Percentiles rank a stretch among this genome's conserved stretches.
phyloP scores from a whole-genome alignment of 2,113 vertebrate genomes.

The Rhipidura dahli region DNA sequence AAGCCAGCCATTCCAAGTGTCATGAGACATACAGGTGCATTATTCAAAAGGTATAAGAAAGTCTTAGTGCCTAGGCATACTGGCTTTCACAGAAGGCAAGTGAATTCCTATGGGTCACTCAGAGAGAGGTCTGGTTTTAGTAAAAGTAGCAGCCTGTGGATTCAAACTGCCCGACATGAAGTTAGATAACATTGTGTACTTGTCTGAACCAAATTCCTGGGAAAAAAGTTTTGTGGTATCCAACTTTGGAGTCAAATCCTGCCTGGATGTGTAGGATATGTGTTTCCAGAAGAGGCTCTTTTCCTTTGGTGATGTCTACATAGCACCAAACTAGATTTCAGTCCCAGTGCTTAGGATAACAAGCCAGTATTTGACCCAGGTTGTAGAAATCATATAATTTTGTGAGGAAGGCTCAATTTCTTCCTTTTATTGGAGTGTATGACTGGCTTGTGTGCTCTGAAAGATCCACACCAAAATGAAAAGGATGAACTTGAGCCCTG shows the following conservation, averaged over 20 bases:
- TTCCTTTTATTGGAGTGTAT: background rate
- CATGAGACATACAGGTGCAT: background rate
- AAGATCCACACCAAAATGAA: background rate
- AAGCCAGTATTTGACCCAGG: background rate
- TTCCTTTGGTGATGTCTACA: background rate
- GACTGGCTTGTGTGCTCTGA: background rate
- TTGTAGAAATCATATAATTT: background rate
- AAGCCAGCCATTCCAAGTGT: background rate
- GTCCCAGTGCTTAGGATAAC: rapidly evolving
- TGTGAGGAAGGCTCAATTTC: background rate
- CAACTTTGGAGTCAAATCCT: background rate
- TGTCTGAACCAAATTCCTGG: background rate
- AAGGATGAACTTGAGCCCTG: background rate
- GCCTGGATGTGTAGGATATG: background rate
- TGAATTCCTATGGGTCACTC: background rate
- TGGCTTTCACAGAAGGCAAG: background rate
- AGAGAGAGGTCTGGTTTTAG: background rate
- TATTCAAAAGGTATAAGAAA: background rate
- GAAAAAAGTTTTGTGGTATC: background rate
- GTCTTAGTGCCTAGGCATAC: background rate
- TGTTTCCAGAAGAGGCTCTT: background rate
- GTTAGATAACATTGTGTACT: background rate
- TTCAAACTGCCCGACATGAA: background rate
- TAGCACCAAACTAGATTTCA: background rate
- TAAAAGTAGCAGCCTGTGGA: background rate